Evolutionary conservation across 2,797 vertebrate genomes (phyloP).

Genomic region (Eurystomus glaucurus): DNA sequence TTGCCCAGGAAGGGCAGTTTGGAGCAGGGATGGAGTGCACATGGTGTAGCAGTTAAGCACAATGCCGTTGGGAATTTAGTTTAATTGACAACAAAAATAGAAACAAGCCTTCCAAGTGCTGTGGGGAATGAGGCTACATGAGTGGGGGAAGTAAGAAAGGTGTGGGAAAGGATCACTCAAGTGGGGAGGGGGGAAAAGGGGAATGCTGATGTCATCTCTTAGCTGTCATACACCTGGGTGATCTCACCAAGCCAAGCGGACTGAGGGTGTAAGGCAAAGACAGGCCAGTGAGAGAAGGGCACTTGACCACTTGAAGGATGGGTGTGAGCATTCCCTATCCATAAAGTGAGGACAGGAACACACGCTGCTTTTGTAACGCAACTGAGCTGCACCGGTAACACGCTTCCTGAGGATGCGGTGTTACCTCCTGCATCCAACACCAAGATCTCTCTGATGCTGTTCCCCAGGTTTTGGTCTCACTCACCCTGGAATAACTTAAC

Average conservation of each 20-base stretch:
- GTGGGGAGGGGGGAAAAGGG: not conserved
- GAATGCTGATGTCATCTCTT: not conserved
- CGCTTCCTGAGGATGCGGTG: not conserved
- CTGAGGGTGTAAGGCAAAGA: not conserved
- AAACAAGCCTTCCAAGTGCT: not conserved
- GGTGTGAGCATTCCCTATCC: not conserved
- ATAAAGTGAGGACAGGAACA: not conserved
- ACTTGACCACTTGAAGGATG: not conserved
- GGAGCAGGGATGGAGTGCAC: not conserved
- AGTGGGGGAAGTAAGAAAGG: not conserved
- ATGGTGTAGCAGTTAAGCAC: not conserved
- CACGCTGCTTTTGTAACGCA: not conserved
- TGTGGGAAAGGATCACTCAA: not conserved
- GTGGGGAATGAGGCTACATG: not conserved
- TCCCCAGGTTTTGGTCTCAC: not conserved
- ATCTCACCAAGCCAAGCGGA: not conserved
- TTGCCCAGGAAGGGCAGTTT: slow-evolving; percentile 9
- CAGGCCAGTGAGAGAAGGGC: not conserved
- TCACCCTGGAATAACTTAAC: not conserved
- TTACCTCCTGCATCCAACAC: not conserved
- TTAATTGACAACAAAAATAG: slow-evolving; percentile 39
- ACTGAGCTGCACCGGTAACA: not conserved
- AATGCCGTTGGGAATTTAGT: not conserved
- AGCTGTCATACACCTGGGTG: not conserved
- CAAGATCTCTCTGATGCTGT: not conserved